Evolutionary conservation across 2,888 invertebrate species (phyloP), one percentile per base, ranked within the genome.

Genomic region (Nymphalis polychloros): DNA sequence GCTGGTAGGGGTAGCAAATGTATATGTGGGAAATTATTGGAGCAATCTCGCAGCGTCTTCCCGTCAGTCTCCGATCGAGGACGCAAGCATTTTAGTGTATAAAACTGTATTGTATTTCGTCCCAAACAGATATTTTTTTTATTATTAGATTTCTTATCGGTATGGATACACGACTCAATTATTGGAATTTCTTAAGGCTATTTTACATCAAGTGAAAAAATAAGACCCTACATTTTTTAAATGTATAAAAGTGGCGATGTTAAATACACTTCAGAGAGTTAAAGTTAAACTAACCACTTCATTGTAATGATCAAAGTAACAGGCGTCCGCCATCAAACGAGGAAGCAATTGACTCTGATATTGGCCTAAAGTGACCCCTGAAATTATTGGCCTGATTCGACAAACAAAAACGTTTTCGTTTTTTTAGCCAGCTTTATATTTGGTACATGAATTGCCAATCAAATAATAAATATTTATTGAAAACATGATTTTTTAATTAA

Each of bases 341-440:
- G 78, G 76, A 77, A 78, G 75, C 75, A 77, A 74, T 77, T 79
- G 77, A 77, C 77, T 76, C 71, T 47, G 66, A 66, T 13, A 41
- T 41, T 41, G 41, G 41, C 72, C 69, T 62, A 73, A 61, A 63
- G 67, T 73, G 73, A 72, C 73, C 76, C 71, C 69, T 70, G 67
- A 69, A 75, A 75, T 75, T 41, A 41, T 13, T 76, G 74, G 69
- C 69, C 72, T 73, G 75, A 78, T 73, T 72, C 73, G 68, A 76
- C 72, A 71, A n/a, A 70, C 70, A 71, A 67, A 62, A 64, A 59
- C 49, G 41, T 70, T 65, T 49, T 63, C 61, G 48, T 61, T 61
- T 63, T 59, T 50, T 52, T 57, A 63, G 17, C 48, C 61, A 53
- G 20, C 31, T 55, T 59, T 0, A 50, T 41, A 35, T n/a, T n/a